Percentiles rank a stretch among this genome's conserved stretches.
Conservation (phyloP, 1,140 invertebrate species). For the Drosophila cardini region DNA sequence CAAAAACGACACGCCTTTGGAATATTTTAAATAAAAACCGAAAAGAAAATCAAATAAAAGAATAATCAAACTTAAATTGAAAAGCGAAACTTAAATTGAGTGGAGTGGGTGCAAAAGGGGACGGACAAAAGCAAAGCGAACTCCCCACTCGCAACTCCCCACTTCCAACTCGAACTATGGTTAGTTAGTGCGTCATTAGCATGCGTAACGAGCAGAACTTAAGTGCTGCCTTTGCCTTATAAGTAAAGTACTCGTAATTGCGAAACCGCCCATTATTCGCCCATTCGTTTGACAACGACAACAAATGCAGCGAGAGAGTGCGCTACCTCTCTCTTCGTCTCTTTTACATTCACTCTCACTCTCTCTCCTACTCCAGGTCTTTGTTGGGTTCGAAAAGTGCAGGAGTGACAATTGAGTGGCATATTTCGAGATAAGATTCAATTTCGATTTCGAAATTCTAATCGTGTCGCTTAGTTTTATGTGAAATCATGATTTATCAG, state of each 20-base stretch:
- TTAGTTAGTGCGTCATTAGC: slow-evolving; percentile 52
- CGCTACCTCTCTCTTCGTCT: neutral
- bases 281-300: neutral
- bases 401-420: slow-evolving; percentile 6
- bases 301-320: neutral
- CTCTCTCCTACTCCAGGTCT: neutral
- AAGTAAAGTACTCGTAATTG: slow-evolving; percentile 26
- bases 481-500: slow-evolving; percentile 52
- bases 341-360: neutral
- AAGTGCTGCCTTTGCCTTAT: slow-evolving; percentile 9
- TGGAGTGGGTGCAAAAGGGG: slow-evolving; percentile 26
- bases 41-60: slow-evolving; percentile 6
- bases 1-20: slow-evolving; percentile 45
- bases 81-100: slow-evolving; percentile 20
- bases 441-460: slow-evolving; percentile 50
- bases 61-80: slow-evolving; percentile 3
- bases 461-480: slow-evolving; percentile 23
- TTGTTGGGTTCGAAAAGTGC: slow-evolving; percentile 13
- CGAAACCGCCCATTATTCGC: slow-evolving; percentile 37
- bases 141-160: neutral
- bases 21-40: slow-evolving; percentile 42
- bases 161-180: slow-evolving; percentile 35
- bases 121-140: neutral
- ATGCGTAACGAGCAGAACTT: slow-evolving; percentile 37
- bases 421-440: slow-evolving; percentile 58